Base-by-base conservation (phyloP, 2,113 vertebrate genomes). In the Orycteropus afer region DNA sequence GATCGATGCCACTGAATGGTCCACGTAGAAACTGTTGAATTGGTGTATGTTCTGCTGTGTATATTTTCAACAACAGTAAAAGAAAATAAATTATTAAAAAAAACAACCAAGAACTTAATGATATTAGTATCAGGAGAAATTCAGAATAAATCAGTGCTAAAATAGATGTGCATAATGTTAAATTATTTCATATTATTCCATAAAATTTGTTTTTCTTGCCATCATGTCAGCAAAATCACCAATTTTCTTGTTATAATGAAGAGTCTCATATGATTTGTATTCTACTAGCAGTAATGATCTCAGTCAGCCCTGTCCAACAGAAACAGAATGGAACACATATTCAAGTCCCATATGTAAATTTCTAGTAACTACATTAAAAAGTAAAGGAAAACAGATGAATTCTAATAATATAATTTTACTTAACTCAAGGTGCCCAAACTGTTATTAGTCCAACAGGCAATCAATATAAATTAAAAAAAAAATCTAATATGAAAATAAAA, bases 181-280 rank as follows among this genome's bases (percentile, higher is more conserved):
- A 74, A 47, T 88, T 32, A 74, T 71, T 45, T 34, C 5, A 13
- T 71, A 81, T 37, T 61, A 76, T 22, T 40, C 13, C 17, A 12
- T 78, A 51, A 29, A 78, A 51, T 77, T 45, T 69, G 45, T 53
- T 91, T 95, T 81, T 81, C 73, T 81, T 93, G 89, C 57, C 37
- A 80, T 51, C n/a, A 42, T 42, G 57, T 84, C 51, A 78, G 78
- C 27, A 76, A 81, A 89, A 55, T 61, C 40, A 29, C 23, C 23
- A 18, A 76, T 57, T 77, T 88, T 91, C 17, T 91, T 69, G 27
- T 74, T 83, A 82, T 42, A 93, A 82, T 59, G 25, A 86, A 37
- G 42, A 81, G 81, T 82, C 77, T 78, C 13, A 40, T 34, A 18
- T 71, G 15, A 55, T 45, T 65, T 40, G 34, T 83, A 63, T 65